These are phyloP conservation scores for Acleris emargana DNA, from an alignment of 2,888 invertebrate species.

Conservation along the genomic window DNA sequence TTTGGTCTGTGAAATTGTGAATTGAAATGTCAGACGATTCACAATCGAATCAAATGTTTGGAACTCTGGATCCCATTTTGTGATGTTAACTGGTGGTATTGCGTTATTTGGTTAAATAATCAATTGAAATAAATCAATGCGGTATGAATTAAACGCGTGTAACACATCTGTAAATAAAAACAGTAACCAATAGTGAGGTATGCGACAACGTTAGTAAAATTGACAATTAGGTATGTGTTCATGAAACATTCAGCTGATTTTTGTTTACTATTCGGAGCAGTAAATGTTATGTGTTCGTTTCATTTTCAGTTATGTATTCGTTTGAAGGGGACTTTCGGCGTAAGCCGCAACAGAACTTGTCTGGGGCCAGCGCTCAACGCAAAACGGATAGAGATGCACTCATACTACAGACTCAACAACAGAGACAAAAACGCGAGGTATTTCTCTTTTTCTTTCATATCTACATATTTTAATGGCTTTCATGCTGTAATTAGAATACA, in stretches of 20 bases:
- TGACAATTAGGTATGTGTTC: slow-evolving; percentile 42
- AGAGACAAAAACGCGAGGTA: slow-evolving; percentile 94
- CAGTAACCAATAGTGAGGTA: slow-evolving; percentile 21
- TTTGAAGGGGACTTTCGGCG: slow-evolving; percentile 96
- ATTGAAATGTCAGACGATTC: slow-evolving; percentile 8
- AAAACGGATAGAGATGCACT: slow-evolving; percentile 87
- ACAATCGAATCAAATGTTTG: slow-evolving; percentile 37
- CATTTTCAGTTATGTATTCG: slow-evolving; percentile 83
- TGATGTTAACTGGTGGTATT: slow-evolving; percentile 30
- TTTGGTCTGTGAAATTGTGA: slow-evolving; percentile 22
- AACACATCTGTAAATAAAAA: slow-evolving; percentile 9
- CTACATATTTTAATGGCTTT: not conserved
- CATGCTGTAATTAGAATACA: too few species aligned
- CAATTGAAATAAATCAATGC: slow-evolving; percentile 20
- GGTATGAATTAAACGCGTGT: slow-evolving; percentile 24
- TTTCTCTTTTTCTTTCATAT: slow-evolving; percentile 18
- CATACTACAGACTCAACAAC: slow-evolving; percentile 91
- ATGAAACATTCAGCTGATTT: slow-evolving; percentile 61
- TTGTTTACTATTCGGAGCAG: slow-evolving; percentile 55
- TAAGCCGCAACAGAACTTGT: slow-evolving; percentile 94
- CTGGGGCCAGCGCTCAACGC: slow-evolving; percentile 91
- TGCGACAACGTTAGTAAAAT: slow-evolving; percentile 31
- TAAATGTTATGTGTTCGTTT: slow-evolving; percentile 24
- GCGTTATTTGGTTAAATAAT: slow-evolving; percentile 24
- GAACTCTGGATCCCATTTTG: slow-evolving; percentile 34